Percentiles rank a stretch among this genome's conserved stretches.
Evolutionary conservation across 2,888 invertebrate species (phyloP).

Genomic region (Drosophila cyrtoloma): DNA sequence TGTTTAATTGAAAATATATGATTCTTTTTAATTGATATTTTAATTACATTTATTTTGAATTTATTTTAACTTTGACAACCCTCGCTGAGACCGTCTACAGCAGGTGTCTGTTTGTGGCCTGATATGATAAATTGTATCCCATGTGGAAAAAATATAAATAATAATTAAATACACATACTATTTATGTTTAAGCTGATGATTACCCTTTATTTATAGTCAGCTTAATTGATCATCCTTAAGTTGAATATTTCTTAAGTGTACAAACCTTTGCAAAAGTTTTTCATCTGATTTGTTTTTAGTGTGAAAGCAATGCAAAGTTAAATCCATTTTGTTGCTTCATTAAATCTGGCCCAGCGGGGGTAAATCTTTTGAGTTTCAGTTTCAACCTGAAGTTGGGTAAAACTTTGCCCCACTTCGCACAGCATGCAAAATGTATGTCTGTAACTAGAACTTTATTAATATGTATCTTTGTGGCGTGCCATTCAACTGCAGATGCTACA

Average conservation of each 20-base stretch:
- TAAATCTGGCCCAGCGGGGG: constrained; percentile 23
- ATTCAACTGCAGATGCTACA: constrained; percentile 21
- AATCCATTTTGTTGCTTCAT: constrained; percentile 43
- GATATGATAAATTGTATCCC: constrained; percentile 49
- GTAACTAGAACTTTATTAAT: background rate
- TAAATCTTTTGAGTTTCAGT: constrained; percentile 41
- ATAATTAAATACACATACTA: background rate
- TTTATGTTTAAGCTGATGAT: constrained; percentile 10
- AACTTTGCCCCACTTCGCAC: constrained; percentile 33
- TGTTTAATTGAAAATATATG: background rate
- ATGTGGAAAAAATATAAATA: constrained; percentile 18
- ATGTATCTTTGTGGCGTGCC: background rate
- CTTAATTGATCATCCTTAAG: constrained; percentile 15
- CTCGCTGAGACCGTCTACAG: constrained; percentile 9
- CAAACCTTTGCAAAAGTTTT: constrained; percentile 3
- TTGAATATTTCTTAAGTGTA: constrained; percentile 2
- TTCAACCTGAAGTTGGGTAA: constrained; percentile 28
- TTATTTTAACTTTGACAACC: background rate
- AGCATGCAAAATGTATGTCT: constrained; percentile 10
- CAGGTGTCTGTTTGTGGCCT: constrained; percentile 1
- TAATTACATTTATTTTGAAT: background rate
- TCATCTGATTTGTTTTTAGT: background rate
- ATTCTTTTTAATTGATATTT: background rate
- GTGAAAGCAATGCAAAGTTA: constrained; percentile 33
- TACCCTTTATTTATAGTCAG: constrained; percentile 23